A percentile compares a stretch with the other conserved stretches of the same genome.
Conservation (phyloP, 1,140 invertebrate genomes). For the Propsilocerus akamusi region DNA sequence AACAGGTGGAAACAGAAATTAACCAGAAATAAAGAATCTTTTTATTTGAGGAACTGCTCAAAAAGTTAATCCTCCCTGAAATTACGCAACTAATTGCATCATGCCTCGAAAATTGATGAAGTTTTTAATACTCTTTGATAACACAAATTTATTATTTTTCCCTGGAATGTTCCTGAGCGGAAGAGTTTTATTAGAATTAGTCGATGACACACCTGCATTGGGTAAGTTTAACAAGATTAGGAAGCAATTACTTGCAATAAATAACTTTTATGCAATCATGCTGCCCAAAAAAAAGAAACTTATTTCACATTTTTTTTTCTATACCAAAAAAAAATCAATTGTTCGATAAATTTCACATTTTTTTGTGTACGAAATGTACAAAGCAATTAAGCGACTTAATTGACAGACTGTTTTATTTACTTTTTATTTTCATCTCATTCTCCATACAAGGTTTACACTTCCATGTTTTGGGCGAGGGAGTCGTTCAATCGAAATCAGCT, state of each 20-base stretch:
- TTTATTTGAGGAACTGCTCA: background rate
- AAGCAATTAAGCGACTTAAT: background rate
- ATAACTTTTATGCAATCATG: too few relatives aligned
- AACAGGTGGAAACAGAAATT: background rate
- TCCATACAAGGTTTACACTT: conserved; percentile 61
- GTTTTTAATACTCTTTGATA: conserved; percentile 86
- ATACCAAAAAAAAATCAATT: too few relatives aligned
- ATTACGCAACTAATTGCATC: conserved; percentile 13
- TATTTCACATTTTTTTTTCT: too few relatives aligned
- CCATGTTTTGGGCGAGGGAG: conserved; percentile 84
- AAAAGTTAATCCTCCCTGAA: background rate
- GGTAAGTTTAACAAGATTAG: conserved; percentile 38
- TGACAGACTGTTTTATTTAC: background rate
- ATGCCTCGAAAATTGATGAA: conserved; percentile 79
- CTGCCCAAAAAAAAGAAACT: too few relatives aligned
- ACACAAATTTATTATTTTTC: conserved; percentile 81
- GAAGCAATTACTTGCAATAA: too few relatives aligned
- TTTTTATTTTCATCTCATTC: conserved; percentile 1
- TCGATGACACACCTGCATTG: conserved; percentile 78
- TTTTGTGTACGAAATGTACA: background rate
- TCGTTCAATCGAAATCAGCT: conserved; percentile 59
- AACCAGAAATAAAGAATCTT: background rate
- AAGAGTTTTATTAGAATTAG: conserved; percentile 74
- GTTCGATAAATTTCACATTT: background rate
- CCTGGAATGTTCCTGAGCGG: conserved; percentile 83